Evolutionary conservation across 2,888 invertebrate genomes (phyloP).

Genomic region (Oscheius myriophilus): DNA sequence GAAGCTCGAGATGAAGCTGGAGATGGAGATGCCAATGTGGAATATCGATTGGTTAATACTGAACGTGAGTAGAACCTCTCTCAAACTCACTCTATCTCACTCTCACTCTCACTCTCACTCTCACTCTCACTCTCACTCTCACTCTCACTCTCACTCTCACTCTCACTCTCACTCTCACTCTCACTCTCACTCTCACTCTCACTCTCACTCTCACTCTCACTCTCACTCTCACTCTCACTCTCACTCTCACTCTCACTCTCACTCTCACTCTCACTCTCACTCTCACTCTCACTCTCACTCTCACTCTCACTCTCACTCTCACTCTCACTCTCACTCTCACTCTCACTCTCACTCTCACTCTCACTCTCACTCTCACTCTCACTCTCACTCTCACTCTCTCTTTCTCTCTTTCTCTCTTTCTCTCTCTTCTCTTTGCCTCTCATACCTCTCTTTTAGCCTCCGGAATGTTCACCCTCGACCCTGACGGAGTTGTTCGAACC

Average conservation of each 20-base stretch:
- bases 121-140: not conserved
- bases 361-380: conserved; percentile 8
- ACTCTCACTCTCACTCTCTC: not conserved
- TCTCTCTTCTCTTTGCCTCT: not conserved
- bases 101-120: not conserved
- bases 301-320: conserved; percentile 10
- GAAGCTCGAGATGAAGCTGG: conserved; percentile 96
- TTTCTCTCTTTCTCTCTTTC: not conserved
- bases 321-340: not conserved
- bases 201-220: not conserved
- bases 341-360: conserved; percentile 4
- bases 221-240: not conserved
- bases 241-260: not conserved
- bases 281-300: not conserved
- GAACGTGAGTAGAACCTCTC: conserved; percentile 55
- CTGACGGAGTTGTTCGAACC: conserved; percentile 62
- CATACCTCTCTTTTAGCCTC: conserved; percentile 48
- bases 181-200: not conserved
- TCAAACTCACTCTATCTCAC: not conserved
- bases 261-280: not conserved
- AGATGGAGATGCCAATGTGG: conserved; percentile 72
- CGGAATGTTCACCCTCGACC: conserved; percentile 62
- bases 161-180: not conserved
- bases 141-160: not conserved
- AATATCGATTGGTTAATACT: conserved; percentile 64